Percentiles rank a stretch among this genome's conserved stretches.
phyloP scores from a whole-genome alignment of 2,888 invertebrate genomes.

The Perdita meconis region DNA sequence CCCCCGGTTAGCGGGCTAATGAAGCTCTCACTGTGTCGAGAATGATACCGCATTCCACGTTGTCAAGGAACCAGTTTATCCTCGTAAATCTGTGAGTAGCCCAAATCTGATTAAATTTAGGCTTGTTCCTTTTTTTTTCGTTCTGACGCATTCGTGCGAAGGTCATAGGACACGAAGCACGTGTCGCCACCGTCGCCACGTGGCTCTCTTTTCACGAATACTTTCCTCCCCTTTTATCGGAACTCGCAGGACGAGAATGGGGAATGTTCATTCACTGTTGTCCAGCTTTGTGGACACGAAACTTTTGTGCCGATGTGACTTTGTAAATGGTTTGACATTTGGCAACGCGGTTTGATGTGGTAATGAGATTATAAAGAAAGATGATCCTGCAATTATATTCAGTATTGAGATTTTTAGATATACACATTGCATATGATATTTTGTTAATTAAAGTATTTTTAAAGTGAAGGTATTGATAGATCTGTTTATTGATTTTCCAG shows the following conservation, averaged over 20 bases:
- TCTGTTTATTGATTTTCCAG: too few species aligned
- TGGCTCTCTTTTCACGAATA: slow-evolving; percentile 56
- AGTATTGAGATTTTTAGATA: too few species aligned
- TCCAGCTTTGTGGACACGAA: neutral
- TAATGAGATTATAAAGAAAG: too few species aligned
- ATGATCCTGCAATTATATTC: too few species aligned
- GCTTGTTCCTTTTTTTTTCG: slow-evolving; percentile 18
- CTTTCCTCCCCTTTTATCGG: slow-evolving; percentile 35
- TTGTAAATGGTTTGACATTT: neutral
- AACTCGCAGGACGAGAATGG: slow-evolving; percentile 13
- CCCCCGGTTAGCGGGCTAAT: too few species aligned
- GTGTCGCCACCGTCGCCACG: slow-evolving; percentile 56
- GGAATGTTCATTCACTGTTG: slow-evolving; percentile 14
- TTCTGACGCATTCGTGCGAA: slow-evolving; percentile 22
- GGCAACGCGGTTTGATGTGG: neutral
- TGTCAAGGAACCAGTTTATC: neutral
- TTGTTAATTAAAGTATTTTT: too few species aligned
- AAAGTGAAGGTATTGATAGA: too few species aligned
- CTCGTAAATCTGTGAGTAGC: slow-evolving; percentile 8
- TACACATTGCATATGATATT: too few species aligned
- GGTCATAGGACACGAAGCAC: slow-evolving; percentile 46
- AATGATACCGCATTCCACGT: neutral
- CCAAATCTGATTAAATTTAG: slow-evolving; percentile 25
- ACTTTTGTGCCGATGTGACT: neutral
- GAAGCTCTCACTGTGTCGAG: too few species aligned